Conservation (phyloP, 2,888 invertebrate genomes). For the Phyllotreta cruciferae region DNA sequence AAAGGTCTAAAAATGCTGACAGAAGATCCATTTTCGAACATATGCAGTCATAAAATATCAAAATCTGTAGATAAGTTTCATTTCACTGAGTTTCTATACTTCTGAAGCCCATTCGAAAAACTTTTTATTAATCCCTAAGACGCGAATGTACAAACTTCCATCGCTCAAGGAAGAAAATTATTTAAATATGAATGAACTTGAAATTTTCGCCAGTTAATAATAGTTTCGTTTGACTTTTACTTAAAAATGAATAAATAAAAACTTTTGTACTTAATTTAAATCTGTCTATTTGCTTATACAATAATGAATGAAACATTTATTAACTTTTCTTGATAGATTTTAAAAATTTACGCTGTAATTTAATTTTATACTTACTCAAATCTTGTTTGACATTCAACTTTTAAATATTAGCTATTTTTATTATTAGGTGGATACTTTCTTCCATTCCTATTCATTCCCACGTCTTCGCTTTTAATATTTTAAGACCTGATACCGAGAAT, state of each 20-base stretch:
- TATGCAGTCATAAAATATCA: constrained; percentile 16
- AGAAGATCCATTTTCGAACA: constrained; percentile 10
- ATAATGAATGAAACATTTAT: too few species aligned
- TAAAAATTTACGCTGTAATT: too few species aligned
- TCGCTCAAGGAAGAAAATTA: not conserved
- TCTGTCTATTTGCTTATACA: too few species aligned
- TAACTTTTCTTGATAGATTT: too few species aligned
- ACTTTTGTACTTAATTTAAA: not conserved
- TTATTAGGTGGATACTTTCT: too few species aligned
- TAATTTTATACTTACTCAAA: too few species aligned
- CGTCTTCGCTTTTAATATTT: constrained; percentile 6
- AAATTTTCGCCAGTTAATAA: constrained; percentile 3
- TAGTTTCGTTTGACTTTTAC: not conserved
- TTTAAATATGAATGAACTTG: constrained; percentile 13
- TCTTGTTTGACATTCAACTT: too few species aligned
- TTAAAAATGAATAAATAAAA: not conserved
- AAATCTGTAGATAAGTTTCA: constrained; percentile 9
- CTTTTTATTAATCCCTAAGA: constrained; percentile 18
- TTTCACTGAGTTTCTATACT: constrained; percentile 5
- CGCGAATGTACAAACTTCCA: constrained; percentile 7
- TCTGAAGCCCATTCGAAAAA: constrained; percentile 8
- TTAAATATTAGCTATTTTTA: too few species aligned
- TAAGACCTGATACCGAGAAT: constrained; percentile 8
- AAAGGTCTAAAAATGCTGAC: constrained; percentile 13
- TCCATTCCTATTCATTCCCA: not conserved